Evolutionary conservation across 1,140 invertebrate genomes (phyloP), one percentile per base, ranked within the genome.

Genomic region (Grapholita molesta): DNA sequence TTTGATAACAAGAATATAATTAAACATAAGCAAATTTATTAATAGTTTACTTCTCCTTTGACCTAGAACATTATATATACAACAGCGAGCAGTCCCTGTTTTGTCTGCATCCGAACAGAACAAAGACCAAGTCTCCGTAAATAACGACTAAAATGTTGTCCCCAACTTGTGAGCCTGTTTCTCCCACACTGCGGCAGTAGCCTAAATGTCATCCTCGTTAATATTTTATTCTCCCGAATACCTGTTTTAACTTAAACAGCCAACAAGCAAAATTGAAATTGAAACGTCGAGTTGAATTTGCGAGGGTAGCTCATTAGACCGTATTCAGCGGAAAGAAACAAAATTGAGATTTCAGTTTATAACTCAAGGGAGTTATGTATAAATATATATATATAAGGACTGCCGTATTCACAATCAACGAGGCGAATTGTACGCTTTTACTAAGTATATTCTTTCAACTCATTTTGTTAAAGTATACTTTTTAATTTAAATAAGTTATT

Each of bases 191-290:
- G 65, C 75, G 64, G 18, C 55, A 73, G 67, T 74, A 71, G 70
- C 76, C 80, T 73, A 84, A 84, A 84, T 80, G 82, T 76, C 78
- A 80, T 24, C 68, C 75, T 84, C 75, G 76, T 84, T 84, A 80
- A 67, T 68, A 42, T 71, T 61, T 61, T 25, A 30, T 61, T 61
- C 53, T 57, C 3, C 28, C 24, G 24, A 28, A 15, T 30, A 30
- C 55, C 23, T 25, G 55, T 61, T 28, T 15, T 61, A 32, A 55
- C 25, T 61, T 8, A 61, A 61, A 61, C 23, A 55, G 21, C 28
- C 24, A 32, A 61, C 24, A 15, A 61, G 55, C 25, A 28, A 57
- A 61, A 30, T 61, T 61, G 55, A 61, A 61, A 61, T 30, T 61
- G 55, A 61, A 25, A 28, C 25, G 28, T 61, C 25, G 28, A 32